Evolutionary conservation across 2,797 vertebrate species (phyloP), one percentile per base, ranked within the genome.

Genomic region (Saguinus oedipus): DNA sequence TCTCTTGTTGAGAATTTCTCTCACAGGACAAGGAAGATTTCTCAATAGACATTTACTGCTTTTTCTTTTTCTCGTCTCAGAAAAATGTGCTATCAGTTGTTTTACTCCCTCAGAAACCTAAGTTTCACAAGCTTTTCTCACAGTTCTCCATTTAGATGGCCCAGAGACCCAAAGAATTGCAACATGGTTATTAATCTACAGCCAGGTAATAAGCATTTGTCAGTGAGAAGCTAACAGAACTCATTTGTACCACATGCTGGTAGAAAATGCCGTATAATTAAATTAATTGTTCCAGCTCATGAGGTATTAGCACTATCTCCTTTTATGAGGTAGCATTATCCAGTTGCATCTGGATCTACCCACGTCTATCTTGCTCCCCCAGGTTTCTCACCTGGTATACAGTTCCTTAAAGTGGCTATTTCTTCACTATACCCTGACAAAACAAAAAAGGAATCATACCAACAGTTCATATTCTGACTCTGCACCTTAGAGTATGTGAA

Each of bases 371-470:
- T 39, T 95, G 44, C 19, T 68, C 68, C 78, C 10, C 30, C 36
- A 90, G 12, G 24, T 80, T 93, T 78, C 26, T 50, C 59, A n/a
- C 20, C 42, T 88, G 20, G 24, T 93, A 22, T 84, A 74, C 57
- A 96, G 44, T 91, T 95, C 46, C 61, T 96, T 93, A 84, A 91
- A 91, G 53, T n/a, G 27, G 17, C 27, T 81, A 89, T 75, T 82
- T 90, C 44, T 85, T 59, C 42, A 95, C 42, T 88, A 70, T 80
- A 61, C 26, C 42, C 19, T 75, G 26, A 55, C 68, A 46, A 89
- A 96, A 79, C n/a, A 44, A 64, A 92, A 86, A 85, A 88, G 72
- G 22, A 76, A 82, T 76, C 57, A 88, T 27, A 88, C 33, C 50
- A 92, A 81, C 3, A 91, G 33, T 64, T 89, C n/a, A 30, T 27